Percentiles rank a stretch among this genome's conserved stretches.
Conservation (phyloP, 2,888 invertebrate species). For the Eupithecia tripunctaria region DNA sequence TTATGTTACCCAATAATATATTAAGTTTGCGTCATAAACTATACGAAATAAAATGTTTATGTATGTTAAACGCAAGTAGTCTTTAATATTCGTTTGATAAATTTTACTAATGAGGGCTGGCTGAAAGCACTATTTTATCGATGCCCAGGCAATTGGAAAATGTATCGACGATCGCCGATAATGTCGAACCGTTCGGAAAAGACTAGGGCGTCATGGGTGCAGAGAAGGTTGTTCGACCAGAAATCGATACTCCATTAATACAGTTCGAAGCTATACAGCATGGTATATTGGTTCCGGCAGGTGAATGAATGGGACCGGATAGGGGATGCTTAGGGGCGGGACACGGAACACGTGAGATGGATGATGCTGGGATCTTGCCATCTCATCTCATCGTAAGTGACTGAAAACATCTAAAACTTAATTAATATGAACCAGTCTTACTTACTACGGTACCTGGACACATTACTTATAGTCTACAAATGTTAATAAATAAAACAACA, state of each 20-base stretch:
- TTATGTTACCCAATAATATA: background rate
- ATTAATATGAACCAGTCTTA: background rate
- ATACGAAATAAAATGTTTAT: background rate
- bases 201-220: constrained; percentile 76
- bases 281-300: constrained; percentile 72
- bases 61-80: background rate
- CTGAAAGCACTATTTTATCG: constrained; percentile 40
- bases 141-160: constrained; percentile 65
- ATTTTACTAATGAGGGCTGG: background rate
- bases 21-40: background rate
- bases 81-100: background rate
- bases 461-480: background rate
- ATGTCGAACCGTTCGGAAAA: constrained; percentile 84
- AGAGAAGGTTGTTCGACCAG: constrained; percentile 74
- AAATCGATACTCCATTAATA: constrained; percentile 83
- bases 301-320: constrained; percentile 65
- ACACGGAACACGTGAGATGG: constrained; percentile 47
- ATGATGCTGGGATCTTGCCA: constrained; percentile 64
- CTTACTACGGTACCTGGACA: background rate
- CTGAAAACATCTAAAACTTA: background rate
- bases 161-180: constrained; percentile 83
- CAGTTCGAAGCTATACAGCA: constrained; percentile 72
- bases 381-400: constrained; percentile 28
- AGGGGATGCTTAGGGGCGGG: constrained; percentile 63
- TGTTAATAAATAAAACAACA: background rate